phyloP scores from a whole-genome alignment of 2,113 vertebrate genomes.

The Percina caprodes region DNA sequence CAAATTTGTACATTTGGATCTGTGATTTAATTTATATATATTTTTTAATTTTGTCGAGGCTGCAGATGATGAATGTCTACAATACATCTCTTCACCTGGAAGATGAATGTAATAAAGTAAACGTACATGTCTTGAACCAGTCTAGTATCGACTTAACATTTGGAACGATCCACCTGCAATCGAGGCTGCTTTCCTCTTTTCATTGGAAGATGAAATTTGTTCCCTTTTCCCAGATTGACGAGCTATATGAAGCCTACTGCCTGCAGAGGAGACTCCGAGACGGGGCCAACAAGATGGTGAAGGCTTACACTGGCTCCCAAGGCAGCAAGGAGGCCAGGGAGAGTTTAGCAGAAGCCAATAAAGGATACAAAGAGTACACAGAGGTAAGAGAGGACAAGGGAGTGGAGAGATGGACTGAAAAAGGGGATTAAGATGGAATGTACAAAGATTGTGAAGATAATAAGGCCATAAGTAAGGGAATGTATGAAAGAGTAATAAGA shows the following conservation, averaged over 20 bases:
- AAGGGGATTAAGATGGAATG: background rate
- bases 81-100: too few relatives aligned
- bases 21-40: too few relatives aligned
- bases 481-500: background rate
- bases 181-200: background rate
- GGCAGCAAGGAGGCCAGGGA: constrained; percentile 93
- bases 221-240: constrained; percentile 87
- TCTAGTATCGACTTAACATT: background rate
- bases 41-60: too few relatives aligned
- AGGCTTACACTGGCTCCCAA: constrained; percentile 89
- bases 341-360: constrained; percentile 92
- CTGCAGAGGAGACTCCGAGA: constrained; percentile 93
- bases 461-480: background rate
- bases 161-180: background rate
- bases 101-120: background rate
- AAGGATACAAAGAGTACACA: constrained; percentile 95
- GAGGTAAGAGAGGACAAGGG: constrained; percentile 86
- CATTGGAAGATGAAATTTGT: background rate
- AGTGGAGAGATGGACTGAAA: background rate
- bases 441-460: background rate
- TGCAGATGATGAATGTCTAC: background rate
- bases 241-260: constrained; percentile 96
- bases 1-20: too few relatives aligned
- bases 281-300: constrained; percentile 96
- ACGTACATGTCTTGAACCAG: background rate